These are phyloP conservation scores for Euzophera pinguis DNA, from an alignment of 2,888 invertebrate species.

Conservation along the genomic window DNA sequence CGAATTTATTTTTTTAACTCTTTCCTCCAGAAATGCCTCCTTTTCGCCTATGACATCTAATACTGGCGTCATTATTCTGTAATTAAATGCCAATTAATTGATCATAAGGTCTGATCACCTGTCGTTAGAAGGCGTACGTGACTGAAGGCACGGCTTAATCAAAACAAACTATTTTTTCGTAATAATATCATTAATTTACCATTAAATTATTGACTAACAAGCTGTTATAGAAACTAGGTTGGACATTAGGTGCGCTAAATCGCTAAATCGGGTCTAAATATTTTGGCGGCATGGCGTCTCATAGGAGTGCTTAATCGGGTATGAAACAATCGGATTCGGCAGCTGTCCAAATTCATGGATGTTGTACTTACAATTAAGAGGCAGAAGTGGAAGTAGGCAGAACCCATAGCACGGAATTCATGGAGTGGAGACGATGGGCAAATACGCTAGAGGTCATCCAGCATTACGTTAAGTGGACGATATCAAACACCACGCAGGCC, in stretches of 20 bases:
- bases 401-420: no score
- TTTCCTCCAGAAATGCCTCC: background rate
- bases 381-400: no score
- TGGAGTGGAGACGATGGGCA: no score
- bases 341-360: no score
- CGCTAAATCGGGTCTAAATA: no score
- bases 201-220: conserved; percentile 42
- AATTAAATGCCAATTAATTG: conserved; percentile 31
- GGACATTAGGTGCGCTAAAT: conserved; percentile 16
- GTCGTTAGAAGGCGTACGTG: conserved; percentile 39
- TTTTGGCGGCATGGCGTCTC: no score
- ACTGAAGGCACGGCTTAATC: conserved; percentile 40
- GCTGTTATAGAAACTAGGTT: conserved; percentile 16
- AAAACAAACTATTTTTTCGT: conserved; percentile 63
- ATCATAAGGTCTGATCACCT: conserved; percentile 16
- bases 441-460: no score
- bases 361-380: no score
- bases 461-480: no score
- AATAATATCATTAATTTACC: conserved; percentile 37
- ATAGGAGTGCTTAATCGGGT: no score
- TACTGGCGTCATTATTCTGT: conserved; percentile 14
- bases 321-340: no score
- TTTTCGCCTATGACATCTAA: background rate
- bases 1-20: background rate
- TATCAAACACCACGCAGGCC: no score